These are phyloP conservation scores for Dryomyza anilis DNA, from an alignment of 2,888 invertebrate species.

Conservation along the genomic window DNA sequence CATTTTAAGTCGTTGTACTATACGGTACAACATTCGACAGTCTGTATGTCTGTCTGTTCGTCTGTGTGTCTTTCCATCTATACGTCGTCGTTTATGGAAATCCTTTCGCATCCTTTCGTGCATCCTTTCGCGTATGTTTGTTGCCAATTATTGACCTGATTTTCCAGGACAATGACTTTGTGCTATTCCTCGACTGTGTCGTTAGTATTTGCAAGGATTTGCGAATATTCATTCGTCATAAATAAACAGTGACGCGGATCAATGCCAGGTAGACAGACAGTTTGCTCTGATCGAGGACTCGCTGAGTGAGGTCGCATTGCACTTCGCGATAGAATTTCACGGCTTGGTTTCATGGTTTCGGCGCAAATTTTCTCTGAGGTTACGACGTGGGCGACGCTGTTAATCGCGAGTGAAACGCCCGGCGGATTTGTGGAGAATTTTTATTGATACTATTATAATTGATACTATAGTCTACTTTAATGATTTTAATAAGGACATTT, in stretches of 20 bases:
- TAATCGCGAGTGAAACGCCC: slow-evolving; percentile 6
- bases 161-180: slow-evolving; percentile 31
- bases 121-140: slow-evolving; percentile 17
- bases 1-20: neutral
- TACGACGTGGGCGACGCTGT: neutral
- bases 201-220: slow-evolving; percentile 15
- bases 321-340: slow-evolving; percentile 7
- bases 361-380: neutral
- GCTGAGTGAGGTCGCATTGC: neutral
- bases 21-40: neutral
- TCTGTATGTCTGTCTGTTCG: slow-evolving; percentile 1
- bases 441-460: too few relatives aligned
- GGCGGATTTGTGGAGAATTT: neutral
- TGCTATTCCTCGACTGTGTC: neutral
- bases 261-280: neutral
- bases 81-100: slow-evolving; percentile 39
- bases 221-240: slow-evolving; percentile 11
- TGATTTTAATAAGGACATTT: too few relatives aligned
- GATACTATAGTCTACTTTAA: too few relatives aligned
- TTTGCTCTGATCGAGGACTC: too few relatives aligned
- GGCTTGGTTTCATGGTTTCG: slow-evolving; percentile 23
- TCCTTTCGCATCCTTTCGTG: slow-evolving; percentile 40
- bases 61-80: too few relatives aligned
- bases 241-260: slow-evolving; percentile 9
- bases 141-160: slow-evolving; percentile 37